phyloP scores from a whole-genome alignment of 2,888 invertebrate genomes.

The Netelia inedita region DNA sequence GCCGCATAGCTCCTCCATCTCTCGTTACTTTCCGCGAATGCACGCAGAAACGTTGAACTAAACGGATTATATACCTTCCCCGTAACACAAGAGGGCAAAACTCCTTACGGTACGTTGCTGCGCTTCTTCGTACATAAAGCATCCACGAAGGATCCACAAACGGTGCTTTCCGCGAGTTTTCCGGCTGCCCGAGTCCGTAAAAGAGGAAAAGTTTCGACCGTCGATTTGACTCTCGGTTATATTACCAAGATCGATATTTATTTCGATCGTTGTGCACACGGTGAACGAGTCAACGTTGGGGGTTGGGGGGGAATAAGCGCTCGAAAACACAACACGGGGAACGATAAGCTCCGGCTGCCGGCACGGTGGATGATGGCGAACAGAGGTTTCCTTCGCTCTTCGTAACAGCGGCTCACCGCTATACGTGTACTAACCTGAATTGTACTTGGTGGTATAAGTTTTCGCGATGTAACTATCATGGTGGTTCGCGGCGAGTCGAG shows the following conservation, averaged over 20 bases:
- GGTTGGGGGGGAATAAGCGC: not conserved
- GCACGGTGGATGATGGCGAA: slow-evolving; percentile 44
- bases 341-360: slow-evolving; percentile 24
- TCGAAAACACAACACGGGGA: not conserved
- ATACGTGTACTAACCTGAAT: slow-evolving; percentile 12
- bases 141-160: not conserved
- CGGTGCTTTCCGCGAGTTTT: not conserved
- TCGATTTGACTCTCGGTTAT: not conserved
- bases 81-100: slow-evolving; percentile 12
- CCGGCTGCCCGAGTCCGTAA: not conserved
- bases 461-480: slow-evolving; percentile 58
- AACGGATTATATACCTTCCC: slow-evolving; percentile 46
- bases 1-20: slow-evolving; percentile 2
- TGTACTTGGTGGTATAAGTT: slow-evolving; percentile 56
- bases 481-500: slow-evolving; percentile 45
- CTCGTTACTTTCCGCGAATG: slow-evolving; percentile 37
- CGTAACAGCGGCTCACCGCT: slow-evolving; percentile 23
- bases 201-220: not conserved
- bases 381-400: slow-evolving; percentile 30
- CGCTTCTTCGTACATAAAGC: not conserved
- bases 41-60: slow-evolving; percentile 38
- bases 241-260: slow-evolving; percentile 10
- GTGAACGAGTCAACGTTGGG: not conserved
- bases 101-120: not conserved
- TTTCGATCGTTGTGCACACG: not conserved